These are phyloP conservation scores for Desmophyllum pertusum DNA, from an alignment of 92 coral and sea anemone genomes.

Conservation along the genomic window DNA sequence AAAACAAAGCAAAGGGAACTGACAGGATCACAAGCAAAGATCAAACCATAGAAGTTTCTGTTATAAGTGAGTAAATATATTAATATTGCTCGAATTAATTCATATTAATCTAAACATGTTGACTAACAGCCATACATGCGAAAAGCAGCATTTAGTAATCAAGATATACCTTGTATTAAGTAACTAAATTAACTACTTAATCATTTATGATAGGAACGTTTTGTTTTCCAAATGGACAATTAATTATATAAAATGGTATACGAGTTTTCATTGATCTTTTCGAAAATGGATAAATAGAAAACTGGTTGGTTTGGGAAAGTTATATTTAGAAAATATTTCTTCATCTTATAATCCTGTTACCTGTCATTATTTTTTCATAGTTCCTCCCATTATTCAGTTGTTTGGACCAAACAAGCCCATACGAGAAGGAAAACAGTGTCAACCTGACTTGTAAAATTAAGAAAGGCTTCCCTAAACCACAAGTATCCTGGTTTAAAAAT, in stretches of 20 bases:
- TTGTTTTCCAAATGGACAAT: too few species aligned
- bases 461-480: background rate
- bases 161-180: too few species aligned
- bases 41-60: background rate
- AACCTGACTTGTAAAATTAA: background rate
- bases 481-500: background rate
- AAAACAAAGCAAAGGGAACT: background rate
- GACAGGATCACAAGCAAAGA: background rate
- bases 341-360: background rate
- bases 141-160: too few species aligned
- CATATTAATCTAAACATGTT: background rate
- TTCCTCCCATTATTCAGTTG: background rate
- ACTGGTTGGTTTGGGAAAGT: background rate
- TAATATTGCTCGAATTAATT: background rate
- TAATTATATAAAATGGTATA: background rate
- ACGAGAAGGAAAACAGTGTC: background rate
- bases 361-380: background rate
- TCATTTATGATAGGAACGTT: too few species aligned
- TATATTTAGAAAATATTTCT: background rate
- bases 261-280: background rate
- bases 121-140: background rate
- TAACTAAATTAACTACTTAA: too few species aligned
- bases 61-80: background rate
- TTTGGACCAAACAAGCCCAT: background rate
- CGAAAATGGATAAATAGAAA: background rate